Conservation (phyloP, 2,113 vertebrate genomes). For the Varanus komodoensis region DNA sequence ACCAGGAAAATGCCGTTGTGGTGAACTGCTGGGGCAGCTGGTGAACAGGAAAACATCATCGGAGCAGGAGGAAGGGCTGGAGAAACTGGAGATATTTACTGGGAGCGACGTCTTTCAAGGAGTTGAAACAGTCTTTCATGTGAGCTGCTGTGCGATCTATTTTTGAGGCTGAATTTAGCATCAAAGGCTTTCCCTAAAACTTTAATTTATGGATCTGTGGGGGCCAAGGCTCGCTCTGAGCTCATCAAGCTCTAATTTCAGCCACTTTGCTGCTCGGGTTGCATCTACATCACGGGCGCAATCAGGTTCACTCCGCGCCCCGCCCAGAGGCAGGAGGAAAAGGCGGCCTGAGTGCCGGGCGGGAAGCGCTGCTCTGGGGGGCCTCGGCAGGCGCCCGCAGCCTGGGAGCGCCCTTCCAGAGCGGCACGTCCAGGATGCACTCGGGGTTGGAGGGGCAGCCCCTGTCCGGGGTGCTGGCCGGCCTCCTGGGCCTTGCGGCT, state of each 20-base stretch:
- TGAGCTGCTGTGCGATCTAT: not conserved
- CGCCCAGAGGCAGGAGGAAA: not conserved
- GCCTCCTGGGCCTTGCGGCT: not conserved
- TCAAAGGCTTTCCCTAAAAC: not conserved
- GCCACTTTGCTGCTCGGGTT: not conserved
- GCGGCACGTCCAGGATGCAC: too few species aligned
- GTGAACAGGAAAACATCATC: not conserved
- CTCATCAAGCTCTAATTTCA: not conserved
- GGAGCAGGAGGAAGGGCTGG: not conserved
- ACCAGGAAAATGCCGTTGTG: not conserved
- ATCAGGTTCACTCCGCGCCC: not conserved
- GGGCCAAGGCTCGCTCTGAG: not conserved
- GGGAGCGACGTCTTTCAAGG: not conserved
- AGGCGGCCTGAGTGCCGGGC: not conserved
- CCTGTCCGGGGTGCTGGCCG: not conserved
- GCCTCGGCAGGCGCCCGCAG: accelerated
- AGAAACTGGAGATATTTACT: not conserved
- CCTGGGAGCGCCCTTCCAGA: not conserved
- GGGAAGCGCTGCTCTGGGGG: not conserved
- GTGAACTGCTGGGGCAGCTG: not conserved
- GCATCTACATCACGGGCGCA: not conserved
- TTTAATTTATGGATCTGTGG: not conserved
- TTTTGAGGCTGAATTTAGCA: constrained; percentile 14
- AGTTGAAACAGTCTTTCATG: not conserved
- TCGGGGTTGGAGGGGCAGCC: too few species aligned